phyloP scores from a whole-genome alignment of 2,888 invertebrate genomes.

The Cremastinae sp. region DNA sequence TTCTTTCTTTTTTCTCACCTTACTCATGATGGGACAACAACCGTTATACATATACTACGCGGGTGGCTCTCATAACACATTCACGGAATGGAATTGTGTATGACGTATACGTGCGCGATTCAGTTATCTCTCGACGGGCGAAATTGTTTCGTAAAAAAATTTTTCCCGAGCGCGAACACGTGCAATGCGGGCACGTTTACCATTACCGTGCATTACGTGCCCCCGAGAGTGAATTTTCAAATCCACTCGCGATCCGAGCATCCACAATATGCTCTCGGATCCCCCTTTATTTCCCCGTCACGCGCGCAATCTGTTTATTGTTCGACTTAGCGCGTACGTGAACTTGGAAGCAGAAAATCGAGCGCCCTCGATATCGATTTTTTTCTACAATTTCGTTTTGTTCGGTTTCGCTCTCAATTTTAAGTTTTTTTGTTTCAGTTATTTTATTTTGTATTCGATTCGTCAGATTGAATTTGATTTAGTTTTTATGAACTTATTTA shows the following conservation, averaged over 20 bases:
- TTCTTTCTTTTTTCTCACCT: background rate
- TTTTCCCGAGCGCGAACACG: background rate
- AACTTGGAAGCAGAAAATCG: conserved; percentile 9
- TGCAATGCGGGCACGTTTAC: conserved; percentile 40
- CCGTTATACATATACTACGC: conserved; percentile 41
- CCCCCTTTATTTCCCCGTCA: conserved; percentile 14
- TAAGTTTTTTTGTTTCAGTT: no score
- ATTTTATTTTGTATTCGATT: no score
- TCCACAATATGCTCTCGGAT: conserved; percentile 8
- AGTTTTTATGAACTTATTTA: no score
- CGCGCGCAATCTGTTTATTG: conserved; percentile 29
- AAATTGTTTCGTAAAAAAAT: conserved; percentile 8
- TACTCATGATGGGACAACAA: conserved; percentile 9
- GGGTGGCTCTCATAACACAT: conserved; percentile 24
- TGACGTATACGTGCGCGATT: conserved; percentile 1
- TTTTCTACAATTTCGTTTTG: no score
- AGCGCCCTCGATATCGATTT: no score
- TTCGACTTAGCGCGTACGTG: conserved; percentile 5
- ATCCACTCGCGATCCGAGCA: conserved; percentile 26
- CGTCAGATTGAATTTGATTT: no score
- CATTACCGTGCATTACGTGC: conserved; percentile 43
- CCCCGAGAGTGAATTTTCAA: conserved; percentile 62
- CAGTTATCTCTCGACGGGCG: background rate
- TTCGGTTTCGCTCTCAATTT: no score
- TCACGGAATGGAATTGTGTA: background rate